Base-by-base conservation (phyloP, 1,140 invertebrate genomes). In the Trypoxylus dichotomus region DNA sequence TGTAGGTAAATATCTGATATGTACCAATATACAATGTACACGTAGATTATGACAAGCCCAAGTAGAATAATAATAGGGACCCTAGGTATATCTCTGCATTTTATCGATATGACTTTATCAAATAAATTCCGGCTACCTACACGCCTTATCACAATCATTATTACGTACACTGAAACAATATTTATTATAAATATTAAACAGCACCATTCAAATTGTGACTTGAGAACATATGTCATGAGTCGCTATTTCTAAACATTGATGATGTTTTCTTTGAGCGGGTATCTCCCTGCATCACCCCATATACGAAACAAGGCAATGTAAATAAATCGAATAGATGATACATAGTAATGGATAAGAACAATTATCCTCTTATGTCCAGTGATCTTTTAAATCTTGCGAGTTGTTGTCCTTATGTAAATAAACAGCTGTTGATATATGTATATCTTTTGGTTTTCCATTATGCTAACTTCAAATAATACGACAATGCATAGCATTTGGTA, bases 291-390 rank as follows among this genome's bases (percentile, higher is more conserved):
- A 68, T 3, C 60, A 68, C 60, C 24, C 60, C 15, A 68, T 11
- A 68, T 68, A 68, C 3, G 47, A 68, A 7, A 68, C 21, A 27
- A 24, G 24, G 15, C 60, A 68, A 15, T 27, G 37, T 77, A 42
- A 77, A 71, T 60, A 71, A 77, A 77, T 77, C 60, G 7, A 41
- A 60, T 68, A 68, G 58, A 77, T 77, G 41, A 77, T 71, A 72
- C 68, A 77, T 72, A 77, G 76, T 71, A 77, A 72, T 77, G 60
- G 10, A 27, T 68, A 47, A n/a, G 24, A 42, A 19, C 68, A 60
- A 77, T 77, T 77, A 41, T 54, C 27, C 24, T 68, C 27, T 19
- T 24, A 24, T 10, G n/a, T 54, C 47, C 47, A 54, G 47, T 54
- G 27, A 68, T 68, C 60, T 68, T 24, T 58, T n/a, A 29, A 29